Evolutionary conservation across 2,888 invertebrate species (phyloP), one percentile per base, ranked within the genome.

Genomic region (Nephrotoma flavescens): DNA sequence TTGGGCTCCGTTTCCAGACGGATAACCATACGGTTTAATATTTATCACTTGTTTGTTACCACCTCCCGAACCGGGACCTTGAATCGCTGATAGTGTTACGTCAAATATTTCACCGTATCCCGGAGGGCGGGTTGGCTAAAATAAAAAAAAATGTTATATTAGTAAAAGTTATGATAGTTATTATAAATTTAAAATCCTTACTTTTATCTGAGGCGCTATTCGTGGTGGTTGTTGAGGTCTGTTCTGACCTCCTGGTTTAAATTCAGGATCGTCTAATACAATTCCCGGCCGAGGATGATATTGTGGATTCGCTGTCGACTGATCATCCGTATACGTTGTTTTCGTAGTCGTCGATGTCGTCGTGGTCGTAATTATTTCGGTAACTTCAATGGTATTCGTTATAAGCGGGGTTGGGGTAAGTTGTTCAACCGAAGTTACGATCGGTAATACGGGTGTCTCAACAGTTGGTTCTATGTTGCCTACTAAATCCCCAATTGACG

Each of bases 61-160:
- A 52, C 91, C 90, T 86, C 93, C 92, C 15, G 94, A 94, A 0
- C 95, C 95, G 0, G 96, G 95, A 1, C 96, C 96, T 90, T 97
- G 97, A 87, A 97, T 95, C 0, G 97, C 97, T 0, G 97, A 96
- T 0, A 97, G 95, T 0, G 97, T 97, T 0, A 97, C 95, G 89
- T 97, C 97, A 89, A 97, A 97, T 87, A 96, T 96, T 90, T 97
- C 97, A 7, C 95, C 96, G 89, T 95, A 95, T 0, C 92, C 93
- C 42, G 92, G 91, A n/a, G 92, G 93, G 5, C 92, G 90, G 0
- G 92, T 92, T 7, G 92, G 92, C 87, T 92, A 91, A 41, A 85
- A 85, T 2, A 42, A 9, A 84, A 15, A 88, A 88, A 87, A 89
- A 90, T 41, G 7, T 15, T 42, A 84, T 15, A 42, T 84, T 84